A percentile compares a stretch with the other conserved stretches of the same genome.
phyloP scores from a whole-genome alignment of 2,888 invertebrate genomes.

The Drosophila monieri region DNA sequence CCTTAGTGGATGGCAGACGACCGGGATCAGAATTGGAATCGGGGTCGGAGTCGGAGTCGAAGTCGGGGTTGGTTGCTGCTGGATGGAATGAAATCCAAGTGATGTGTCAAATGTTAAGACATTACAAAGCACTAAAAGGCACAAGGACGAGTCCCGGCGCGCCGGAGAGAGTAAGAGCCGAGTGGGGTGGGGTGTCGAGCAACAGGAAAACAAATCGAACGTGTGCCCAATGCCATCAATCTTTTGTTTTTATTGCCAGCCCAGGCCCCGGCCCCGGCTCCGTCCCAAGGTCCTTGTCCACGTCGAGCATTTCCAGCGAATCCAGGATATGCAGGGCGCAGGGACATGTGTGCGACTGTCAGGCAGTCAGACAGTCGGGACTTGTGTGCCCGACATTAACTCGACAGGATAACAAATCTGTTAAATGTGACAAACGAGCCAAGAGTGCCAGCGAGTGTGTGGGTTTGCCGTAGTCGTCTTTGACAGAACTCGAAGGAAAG shows the following conservation, averaged over 20 bases:
- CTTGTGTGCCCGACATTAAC: conserved; percentile 81
- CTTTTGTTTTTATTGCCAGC: conserved; percentile 80
- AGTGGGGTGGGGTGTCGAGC: conserved; percentile 55
- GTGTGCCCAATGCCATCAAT: conserved; percentile 80
- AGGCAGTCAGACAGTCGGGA: conserved; percentile 43
- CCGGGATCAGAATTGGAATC: background rate
- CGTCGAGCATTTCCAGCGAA: conserved; percentile 67
- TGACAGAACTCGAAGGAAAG: conserved; percentile 53
- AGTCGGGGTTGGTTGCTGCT: conserved; percentile 1
- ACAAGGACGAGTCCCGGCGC: conserved; percentile 41
- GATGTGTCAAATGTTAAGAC: conserved; percentile 83
- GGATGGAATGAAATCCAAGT: conserved; percentile 69
- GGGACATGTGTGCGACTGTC: conserved; percentile 39
- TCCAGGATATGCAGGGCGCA: conserved; percentile 43
- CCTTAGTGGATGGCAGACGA: conserved; percentile 55
- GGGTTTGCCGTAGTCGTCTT: conserved; percentile 47
- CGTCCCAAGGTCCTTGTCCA: conserved; percentile 46
- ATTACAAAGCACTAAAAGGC: conserved; percentile 79
- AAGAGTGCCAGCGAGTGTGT: conserved; percentile 37
- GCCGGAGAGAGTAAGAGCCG: conserved; percentile 36
- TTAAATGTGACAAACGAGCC: conserved; percentile 83
- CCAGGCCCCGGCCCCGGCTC: background rate
- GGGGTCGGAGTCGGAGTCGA: background rate
- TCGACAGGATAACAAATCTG: conserved; percentile 84
- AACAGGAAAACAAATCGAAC: conserved; percentile 81